Evolutionary conservation across 2,797 vertebrate species (phyloP).

Genomic region (Macropus fuliginosus): DNA sequence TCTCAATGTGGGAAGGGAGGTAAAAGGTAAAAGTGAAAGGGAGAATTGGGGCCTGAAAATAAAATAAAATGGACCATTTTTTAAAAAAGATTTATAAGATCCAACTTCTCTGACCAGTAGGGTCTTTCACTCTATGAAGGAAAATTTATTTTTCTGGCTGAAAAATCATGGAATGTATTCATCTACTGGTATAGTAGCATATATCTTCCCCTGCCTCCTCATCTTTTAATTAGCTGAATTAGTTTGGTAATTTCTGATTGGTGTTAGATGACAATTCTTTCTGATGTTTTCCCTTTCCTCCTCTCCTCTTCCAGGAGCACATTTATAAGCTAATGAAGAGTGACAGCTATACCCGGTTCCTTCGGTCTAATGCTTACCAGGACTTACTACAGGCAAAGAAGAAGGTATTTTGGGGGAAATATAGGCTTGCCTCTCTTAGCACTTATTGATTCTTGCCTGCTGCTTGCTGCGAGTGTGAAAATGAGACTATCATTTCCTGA

Average conservation of each 20-base stretch:
- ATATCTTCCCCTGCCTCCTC: neutral
- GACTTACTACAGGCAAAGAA: slow-evolving; percentile 95
- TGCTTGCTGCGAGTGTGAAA: slow-evolving; percentile 86
- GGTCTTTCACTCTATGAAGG: slow-evolving; percentile 11
- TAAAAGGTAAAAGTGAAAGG: neutral
- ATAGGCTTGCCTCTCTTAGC: slow-evolving; percentile 84
- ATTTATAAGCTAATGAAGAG: slow-evolving; percentile 99
- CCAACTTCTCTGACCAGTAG: neutral
- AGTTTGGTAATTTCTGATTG: slow-evolving; percentile 64
- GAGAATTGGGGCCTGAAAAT: neutral
- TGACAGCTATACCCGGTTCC: slow-evolving; percentile 97
- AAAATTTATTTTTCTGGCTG: neutral
- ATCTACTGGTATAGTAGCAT: neutral
- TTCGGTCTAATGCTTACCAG: slow-evolving; percentile 96
- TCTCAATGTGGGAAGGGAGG: neutral
- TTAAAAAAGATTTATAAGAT: neutral
- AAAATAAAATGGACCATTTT: neutral
- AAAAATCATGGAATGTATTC: neutral
- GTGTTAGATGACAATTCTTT: slow-evolving; percentile 75
- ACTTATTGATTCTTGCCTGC: slow-evolving; percentile 84
- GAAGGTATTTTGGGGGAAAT: slow-evolving; percentile 92
- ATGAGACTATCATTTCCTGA: slow-evolving; percentile 79
- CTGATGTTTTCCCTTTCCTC: slow-evolving; percentile 70
- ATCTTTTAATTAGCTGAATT: slow-evolving; percentile 42
- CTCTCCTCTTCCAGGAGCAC: slow-evolving; percentile 90